Conservation (phyloP, 2,797 vertebrate genomes). For the Simalia tracyae region DNA sequence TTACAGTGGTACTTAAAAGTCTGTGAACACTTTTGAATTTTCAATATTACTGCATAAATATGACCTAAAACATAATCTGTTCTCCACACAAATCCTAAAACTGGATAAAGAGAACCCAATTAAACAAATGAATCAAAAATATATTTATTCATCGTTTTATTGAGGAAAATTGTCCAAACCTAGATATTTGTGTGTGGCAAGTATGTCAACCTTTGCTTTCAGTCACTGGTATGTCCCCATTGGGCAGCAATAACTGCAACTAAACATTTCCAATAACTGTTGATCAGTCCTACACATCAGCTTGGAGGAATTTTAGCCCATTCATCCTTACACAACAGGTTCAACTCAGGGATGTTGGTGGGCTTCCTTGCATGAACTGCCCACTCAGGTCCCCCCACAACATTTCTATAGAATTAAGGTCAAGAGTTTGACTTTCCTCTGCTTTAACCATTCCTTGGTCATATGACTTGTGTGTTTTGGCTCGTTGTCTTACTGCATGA, state of each 20-base stretch:
- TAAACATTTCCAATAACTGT: background rate
- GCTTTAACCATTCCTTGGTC: background rate
- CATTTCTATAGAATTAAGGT: too few species aligned
- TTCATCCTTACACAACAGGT: background rate
- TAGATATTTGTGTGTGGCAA: background rate
- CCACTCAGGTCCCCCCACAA: background rate
- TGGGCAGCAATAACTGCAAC: too few species aligned
- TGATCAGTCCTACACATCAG: background rate
- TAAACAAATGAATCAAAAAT: background rate
- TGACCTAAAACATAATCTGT: background rate
- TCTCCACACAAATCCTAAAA: background rate
- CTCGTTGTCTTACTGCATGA: background rate
- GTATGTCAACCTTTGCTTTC: background rate
- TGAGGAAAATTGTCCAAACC: background rate
- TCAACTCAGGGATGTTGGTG: background rate
- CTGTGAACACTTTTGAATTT: background rate
- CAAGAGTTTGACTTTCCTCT: background rate
- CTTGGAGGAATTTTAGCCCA: background rate
- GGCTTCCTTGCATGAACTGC: background rate
- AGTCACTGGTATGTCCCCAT: too few species aligned
- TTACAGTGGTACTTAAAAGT: background rate
- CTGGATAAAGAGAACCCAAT: background rate
- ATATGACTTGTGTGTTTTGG: background rate
- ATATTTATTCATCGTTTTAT: background rate
- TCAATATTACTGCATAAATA: background rate